Base-by-base conservation (phyloP, 1,140 invertebrate species). In the Drosophila ohnishii region DNA sequence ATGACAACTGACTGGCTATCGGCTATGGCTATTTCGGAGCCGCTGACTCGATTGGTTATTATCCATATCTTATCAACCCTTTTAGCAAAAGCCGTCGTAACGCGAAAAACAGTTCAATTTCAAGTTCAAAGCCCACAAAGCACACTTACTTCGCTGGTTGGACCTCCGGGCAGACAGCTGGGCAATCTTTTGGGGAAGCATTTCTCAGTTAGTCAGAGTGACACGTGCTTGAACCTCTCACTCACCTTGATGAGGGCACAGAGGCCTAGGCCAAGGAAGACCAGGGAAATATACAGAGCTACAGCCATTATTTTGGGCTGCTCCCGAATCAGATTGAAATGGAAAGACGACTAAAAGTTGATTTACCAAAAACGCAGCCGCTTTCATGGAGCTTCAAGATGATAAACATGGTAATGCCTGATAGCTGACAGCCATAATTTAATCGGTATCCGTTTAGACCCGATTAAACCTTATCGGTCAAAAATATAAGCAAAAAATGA, bases 201-300 rank as follows among this genome's bases (percentile, higher is more conserved):
- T 71, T 9, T 42, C 11, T 42, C 11, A 1, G 5, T 37, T 6
- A 10, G 6, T 61, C 2, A 22, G 3, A 22, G 3, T 5, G 1
- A 0, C 13, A 14, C 2, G 6, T 19, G 16, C 19, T 10, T 0
- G 6, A 25, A 11, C 4, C 13, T 5, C 8, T 1, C 11, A 73
- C 70, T 19, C 53, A 85, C 81, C 70, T 75, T 86, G 13, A 86
- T 28, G 9, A 86, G 59, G 3, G 51, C 11, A 7, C 9, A 9
- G 1, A 51, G 8, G 8, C 37, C 81, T 30, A 80, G 39, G 4
- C 45, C 8, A 8, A 78, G 11, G 9, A 81, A 44, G 2, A 42
- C 5, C 25, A 77, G 40, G 13, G 51, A 28, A 9, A 75, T 50
- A 11, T 57, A 75, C 9, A 81, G n/a, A 5, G 39, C 44, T 5